Conservation (phyloP, 2,888 invertebrate species). For the Achlya flavicornis region DNA sequence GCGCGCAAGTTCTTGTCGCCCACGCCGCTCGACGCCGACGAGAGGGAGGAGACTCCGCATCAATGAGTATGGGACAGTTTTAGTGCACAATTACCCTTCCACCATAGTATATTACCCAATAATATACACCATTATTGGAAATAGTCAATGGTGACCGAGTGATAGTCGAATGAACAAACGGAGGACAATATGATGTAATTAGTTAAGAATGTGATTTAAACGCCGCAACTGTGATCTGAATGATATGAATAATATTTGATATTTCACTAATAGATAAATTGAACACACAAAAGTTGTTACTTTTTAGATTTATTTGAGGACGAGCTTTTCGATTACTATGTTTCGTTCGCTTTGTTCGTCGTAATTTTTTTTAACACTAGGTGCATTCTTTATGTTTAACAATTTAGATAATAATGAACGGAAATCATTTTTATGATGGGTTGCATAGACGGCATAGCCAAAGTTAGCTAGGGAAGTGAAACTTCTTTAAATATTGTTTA, state of each 20-base stretch:
- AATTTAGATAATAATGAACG: slow-evolving; percentile 64
- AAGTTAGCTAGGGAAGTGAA: slow-evolving; percentile 78
- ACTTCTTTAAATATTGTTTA: slow-evolving; percentile 62
- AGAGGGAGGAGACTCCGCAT: slow-evolving; percentile 91
- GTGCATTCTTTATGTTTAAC: slow-evolving; percentile 78
- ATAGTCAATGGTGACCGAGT: slow-evolving; percentile 69
- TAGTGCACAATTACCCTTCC: slow-evolving; percentile 58
- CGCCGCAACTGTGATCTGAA: slow-evolving; percentile 85
- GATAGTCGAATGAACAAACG: slow-evolving; percentile 74
- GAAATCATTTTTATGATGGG: slow-evolving; percentile 56
- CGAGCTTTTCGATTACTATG: slow-evolving; percentile 48
- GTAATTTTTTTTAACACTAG: slow-evolving; percentile 60
- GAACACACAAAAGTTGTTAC: slow-evolving; percentile 73
- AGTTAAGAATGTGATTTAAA: slow-evolving; percentile 84
- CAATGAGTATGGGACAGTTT: slow-evolving; percentile 73
- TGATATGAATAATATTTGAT: slow-evolving; percentile 84
- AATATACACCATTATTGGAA: slow-evolving; percentile 54
- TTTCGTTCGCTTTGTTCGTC: slow-evolving; percentile 53
- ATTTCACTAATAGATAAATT: slow-evolving; percentile 83
- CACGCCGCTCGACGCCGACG: slow-evolving; percentile 92
- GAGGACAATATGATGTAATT: slow-evolving; percentile 82
- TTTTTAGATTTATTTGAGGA: slow-evolving; percentile 60
- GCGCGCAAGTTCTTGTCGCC: slow-evolving; percentile 95
- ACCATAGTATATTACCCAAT: slow-evolving; percentile 58
- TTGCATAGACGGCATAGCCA: slow-evolving; percentile 79